These are phyloP conservation scores for Zaprionus tsacasi DNA, from an alignment of 1,140 invertebrate genomes.

Conservation along the genomic window DNA sequence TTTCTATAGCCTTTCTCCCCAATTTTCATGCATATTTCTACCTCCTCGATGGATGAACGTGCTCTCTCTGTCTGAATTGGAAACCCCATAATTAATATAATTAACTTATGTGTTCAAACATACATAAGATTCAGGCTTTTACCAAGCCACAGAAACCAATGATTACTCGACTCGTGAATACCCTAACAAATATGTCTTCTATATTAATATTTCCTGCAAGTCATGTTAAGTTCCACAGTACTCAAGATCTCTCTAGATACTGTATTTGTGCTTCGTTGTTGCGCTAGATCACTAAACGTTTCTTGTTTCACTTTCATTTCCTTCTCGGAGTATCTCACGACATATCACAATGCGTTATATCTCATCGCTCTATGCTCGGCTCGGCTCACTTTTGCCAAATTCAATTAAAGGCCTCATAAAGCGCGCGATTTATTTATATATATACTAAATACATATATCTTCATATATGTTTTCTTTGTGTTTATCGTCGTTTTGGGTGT, in stretches of 20 bases:
- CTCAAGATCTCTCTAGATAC: not conserved
- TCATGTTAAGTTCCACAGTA: too few species aligned
- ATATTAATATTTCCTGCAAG: too few species aligned
- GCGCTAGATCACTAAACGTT: not conserved
- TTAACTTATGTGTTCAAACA: constrained; percentile 4
- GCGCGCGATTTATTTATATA: constrained; percentile 34
- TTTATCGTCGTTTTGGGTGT: constrained; percentile 23
- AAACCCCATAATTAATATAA: constrained; percentile 12
- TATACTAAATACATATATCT: not conserved
- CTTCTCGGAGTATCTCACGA: constrained; percentile 40
- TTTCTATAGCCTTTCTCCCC: not conserved
- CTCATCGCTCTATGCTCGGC: constrained; percentile 14
- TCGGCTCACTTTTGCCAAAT: constrained; percentile 49
- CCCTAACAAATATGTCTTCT: not conserved
- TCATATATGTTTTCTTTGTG: constrained; percentile 5
- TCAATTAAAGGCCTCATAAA: constrained; percentile 61
- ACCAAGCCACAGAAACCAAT: not conserved
- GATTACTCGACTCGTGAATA: not conserved
- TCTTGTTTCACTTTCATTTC: constrained; percentile 54
- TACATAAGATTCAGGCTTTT: not conserved
- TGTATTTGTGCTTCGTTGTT: not conserved
- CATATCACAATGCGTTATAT: constrained; percentile 39
- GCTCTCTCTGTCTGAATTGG: not conserved
- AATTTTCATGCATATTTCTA: not conserved
- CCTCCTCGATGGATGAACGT: not conserved